phyloP scores from a whole-genome alignment of 2,888 invertebrate species.

The Tetranychus piercei region DNA sequence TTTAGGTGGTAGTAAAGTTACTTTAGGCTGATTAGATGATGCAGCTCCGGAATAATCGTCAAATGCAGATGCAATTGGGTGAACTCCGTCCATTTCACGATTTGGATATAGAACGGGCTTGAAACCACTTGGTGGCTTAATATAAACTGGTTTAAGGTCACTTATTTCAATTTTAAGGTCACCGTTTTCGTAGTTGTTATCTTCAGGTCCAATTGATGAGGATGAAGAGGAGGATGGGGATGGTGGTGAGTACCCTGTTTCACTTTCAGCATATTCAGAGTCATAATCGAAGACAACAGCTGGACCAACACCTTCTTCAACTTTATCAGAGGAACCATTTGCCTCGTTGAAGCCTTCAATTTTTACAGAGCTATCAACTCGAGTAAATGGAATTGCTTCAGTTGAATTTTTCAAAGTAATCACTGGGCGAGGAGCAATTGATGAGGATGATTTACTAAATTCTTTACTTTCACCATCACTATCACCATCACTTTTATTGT shows the following conservation, averaged over 20 bases:
- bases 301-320: slow-evolving; percentile 13
- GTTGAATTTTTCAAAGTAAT: slow-evolving; percentile 7
- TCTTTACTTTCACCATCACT: neutral
- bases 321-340: neutral
- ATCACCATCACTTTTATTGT: neutral
- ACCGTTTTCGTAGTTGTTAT: neutral
- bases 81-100: slow-evolving; percentile 13
- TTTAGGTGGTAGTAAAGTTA: neutral
- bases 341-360: neutral
- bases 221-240: neutral
- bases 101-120: slow-evolving; percentile 22
- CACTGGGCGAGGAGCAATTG: neutral
- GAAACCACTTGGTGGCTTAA: slow-evolving; percentile 23
- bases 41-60: neutral
- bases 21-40: neutral
- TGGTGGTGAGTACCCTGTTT: neutral
- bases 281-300: slow-evolving; percentile 1
- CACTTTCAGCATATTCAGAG: neutral
- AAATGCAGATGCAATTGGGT: neutral
- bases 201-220: neutral
- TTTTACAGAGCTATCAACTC: neutral
- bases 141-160: slow-evolving; percentile 21
- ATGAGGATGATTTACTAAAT: neutral
- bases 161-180: slow-evolving; percentile 15
- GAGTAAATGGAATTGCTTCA: slow-evolving; percentile 9